Conservation (phyloP, 2,888 invertebrate genomes). For the Cantharis nigra region DNA sequence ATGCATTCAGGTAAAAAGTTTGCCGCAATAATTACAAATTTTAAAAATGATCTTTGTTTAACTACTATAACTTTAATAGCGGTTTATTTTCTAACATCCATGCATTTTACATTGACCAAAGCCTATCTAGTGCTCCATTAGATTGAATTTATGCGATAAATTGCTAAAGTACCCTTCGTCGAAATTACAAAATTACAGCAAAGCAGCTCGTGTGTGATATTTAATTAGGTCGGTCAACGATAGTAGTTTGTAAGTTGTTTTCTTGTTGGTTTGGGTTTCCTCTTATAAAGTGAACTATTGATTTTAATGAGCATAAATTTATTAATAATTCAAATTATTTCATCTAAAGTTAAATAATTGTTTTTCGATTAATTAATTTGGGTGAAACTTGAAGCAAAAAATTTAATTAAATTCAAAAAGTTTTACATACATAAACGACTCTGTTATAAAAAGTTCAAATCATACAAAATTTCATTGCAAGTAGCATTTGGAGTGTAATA, state of each 20-base stretch:
- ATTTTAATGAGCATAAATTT: constrained; percentile 23
- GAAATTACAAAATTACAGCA: constrained; percentile 21
- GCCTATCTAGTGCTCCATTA: constrained; percentile 27
- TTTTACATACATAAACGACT: neutral
- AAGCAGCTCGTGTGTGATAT: constrained; percentile 32
- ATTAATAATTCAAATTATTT: constrained; percentile 18
- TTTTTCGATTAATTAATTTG: neutral
- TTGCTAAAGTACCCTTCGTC: constrained; percentile 33
- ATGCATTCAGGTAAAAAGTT: neutral
- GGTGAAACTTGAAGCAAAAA: neutral
- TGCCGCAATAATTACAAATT: neutral
- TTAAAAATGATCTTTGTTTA: neutral
- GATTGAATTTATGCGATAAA: constrained; percentile 30
- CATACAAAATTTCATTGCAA: neutral
- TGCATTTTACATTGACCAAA: constrained; percentile 1
- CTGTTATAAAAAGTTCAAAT: neutral
- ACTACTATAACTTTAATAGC: neutral
- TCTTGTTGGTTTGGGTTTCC: constrained; percentile 29
- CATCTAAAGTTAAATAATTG: neutral
- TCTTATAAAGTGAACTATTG: constrained; percentile 20
- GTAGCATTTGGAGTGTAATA: neutral
- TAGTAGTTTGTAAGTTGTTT: constrained; percentile 26
- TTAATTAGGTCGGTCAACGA: constrained; percentile 33
- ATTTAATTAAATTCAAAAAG: neutral
- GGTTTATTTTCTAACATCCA: neutral